Conservation (phyloP, 2,888 invertebrate genomes). For the Monoplex corrugatus region DNA sequence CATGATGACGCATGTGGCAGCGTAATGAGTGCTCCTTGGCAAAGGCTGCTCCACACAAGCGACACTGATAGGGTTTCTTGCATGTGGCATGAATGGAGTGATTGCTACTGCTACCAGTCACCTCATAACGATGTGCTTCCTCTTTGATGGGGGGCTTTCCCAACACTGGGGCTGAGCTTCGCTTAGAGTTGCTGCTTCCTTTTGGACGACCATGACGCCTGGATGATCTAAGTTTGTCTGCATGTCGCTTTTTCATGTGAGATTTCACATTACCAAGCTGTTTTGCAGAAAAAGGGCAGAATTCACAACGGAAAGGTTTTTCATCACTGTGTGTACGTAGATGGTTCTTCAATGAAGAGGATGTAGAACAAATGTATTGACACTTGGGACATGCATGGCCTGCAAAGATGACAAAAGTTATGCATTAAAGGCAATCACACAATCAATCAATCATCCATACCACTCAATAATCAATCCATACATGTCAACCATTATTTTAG, state of each 20-base stretch:
- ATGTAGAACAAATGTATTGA: conserved; percentile 71
- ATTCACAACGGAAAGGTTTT: conserved; percentile 72
- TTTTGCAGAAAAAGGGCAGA: conserved; percentile 74
- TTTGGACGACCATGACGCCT: conserved; percentile 37
- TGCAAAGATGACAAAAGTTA: no score
- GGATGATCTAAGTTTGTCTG: conserved; percentile 58
- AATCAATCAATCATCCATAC: no score
- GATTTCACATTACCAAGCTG: conserved; percentile 74
- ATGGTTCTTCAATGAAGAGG: conserved; percentile 72
- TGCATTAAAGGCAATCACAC: no score
- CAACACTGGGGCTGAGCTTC: neutral
- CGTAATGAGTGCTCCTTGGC: conserved; percentile 82
- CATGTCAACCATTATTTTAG: no score
- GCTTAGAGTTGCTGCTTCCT: conserved; percentile 24
- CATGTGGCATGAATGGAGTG: conserved; percentile 60
- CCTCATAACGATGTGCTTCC: conserved; percentile 20
- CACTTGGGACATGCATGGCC: conserved; percentile 68
- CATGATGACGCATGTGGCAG: conserved; percentile 81
- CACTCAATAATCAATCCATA: no score
- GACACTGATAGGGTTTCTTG: conserved; percentile 77
- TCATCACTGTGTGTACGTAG: conserved; percentile 72
- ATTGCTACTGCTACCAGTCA: neutral
- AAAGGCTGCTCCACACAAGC: conserved; percentile 79
- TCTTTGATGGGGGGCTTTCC: conserved; percentile 51
- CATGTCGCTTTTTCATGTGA: conserved; percentile 77